phyloP scores from a whole-genome alignment of 2,888 invertebrate genomes.

The Erebia palarica region DNA sequence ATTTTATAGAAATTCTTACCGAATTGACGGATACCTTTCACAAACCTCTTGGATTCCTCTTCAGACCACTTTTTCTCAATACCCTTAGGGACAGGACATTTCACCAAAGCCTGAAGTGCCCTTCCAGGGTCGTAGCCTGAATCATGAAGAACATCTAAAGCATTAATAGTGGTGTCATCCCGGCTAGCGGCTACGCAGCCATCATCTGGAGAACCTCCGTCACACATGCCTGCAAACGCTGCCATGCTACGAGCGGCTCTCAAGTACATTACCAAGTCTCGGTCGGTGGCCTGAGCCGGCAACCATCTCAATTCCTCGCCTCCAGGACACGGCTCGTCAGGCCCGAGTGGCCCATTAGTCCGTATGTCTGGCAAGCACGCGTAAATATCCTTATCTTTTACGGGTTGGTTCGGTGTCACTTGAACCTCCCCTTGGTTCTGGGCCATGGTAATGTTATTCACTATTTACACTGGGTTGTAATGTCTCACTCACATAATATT shows the following conservation, averaged over 20 bases:
- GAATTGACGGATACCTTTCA: slow-evolving; percentile 98
- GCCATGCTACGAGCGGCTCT: slow-evolving; percentile 98
- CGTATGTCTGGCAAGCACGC: slow-evolving; percentile 82
- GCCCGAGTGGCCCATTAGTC: slow-evolving; percentile 74
- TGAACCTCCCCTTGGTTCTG: slow-evolving; percentile 81
- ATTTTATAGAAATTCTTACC: slow-evolving; percentile 99
- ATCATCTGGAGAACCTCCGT: slow-evolving; percentile 98
- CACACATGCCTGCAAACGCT: slow-evolving; percentile 99
- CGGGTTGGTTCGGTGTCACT: slow-evolving; percentile 79
- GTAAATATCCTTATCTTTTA: slow-evolving; percentile 79
- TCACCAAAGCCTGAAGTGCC: slow-evolving; percentile 97
- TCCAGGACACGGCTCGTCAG: slow-evolving; percentile 76
- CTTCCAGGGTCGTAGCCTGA: slow-evolving; percentile 98
- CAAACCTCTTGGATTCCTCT: slow-evolving; percentile 98
- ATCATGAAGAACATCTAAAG: slow-evolving; percentile 97
- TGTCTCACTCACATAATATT: slow-evolving; percentile 60
- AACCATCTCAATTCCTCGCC: slow-evolving; percentile 97
- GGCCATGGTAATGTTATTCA: slow-evolving; percentile 72
- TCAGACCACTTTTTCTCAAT: slow-evolving; percentile 99
- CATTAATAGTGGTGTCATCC: slow-evolving; percentile 98
- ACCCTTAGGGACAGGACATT: slow-evolving; percentile 98
- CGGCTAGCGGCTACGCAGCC: slow-evolving; percentile 98
- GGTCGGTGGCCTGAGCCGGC: slow-evolving; percentile 95
- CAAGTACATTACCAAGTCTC: slow-evolving; percentile 98
- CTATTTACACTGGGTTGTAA: slow-evolving; percentile 69